Conservation (phyloP, 2,888 invertebrate genomes). For the Kuschelorhynchus macadamiae region DNA sequence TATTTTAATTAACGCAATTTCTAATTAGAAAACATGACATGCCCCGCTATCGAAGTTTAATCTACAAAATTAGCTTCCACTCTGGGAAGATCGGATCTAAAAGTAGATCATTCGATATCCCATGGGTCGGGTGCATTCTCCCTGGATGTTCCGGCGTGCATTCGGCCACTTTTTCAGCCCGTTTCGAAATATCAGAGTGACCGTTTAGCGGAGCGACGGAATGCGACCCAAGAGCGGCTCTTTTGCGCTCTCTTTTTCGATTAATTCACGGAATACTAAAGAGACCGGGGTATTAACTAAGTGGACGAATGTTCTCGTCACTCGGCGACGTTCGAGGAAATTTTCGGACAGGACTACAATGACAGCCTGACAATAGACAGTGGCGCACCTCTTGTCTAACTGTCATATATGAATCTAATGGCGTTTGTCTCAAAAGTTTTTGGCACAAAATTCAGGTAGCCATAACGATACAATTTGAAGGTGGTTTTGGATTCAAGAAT, state of each 20-base stretch:
- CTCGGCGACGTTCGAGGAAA: constrained; percentile 53
- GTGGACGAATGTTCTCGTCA: constrained; percentile 66
- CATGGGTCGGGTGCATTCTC: constrained; percentile 33
- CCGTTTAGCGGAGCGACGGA: constrained; percentile 64
- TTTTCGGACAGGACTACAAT: constrained; percentile 16
- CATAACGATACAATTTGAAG: too few species aligned
- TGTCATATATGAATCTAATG: too few species aligned
- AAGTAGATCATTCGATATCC: constrained; percentile 4
- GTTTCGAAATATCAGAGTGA: constrained; percentile 67
- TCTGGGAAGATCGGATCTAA: neutral
- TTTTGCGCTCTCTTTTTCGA: constrained; percentile 68
- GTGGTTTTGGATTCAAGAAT: too few species aligned
- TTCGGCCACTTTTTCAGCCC: constrained; percentile 66
- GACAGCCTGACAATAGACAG: constrained; percentile 21
- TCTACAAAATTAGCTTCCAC: too few species aligned
- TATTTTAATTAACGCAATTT: too few species aligned
- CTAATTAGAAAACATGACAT: too few species aligned
- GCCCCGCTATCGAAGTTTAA: too few species aligned
- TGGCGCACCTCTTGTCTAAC: neutral
- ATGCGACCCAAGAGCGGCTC: constrained; percentile 64
- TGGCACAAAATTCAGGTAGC: too few species aligned
- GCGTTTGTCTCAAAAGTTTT: neutral
- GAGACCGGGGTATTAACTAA: constrained; percentile 67
- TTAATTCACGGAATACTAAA: constrained; percentile 69
- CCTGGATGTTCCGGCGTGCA: constrained; percentile 61